Conservation (phyloP, 1,140 invertebrate genomes). For the Formica exsecta region DNA sequence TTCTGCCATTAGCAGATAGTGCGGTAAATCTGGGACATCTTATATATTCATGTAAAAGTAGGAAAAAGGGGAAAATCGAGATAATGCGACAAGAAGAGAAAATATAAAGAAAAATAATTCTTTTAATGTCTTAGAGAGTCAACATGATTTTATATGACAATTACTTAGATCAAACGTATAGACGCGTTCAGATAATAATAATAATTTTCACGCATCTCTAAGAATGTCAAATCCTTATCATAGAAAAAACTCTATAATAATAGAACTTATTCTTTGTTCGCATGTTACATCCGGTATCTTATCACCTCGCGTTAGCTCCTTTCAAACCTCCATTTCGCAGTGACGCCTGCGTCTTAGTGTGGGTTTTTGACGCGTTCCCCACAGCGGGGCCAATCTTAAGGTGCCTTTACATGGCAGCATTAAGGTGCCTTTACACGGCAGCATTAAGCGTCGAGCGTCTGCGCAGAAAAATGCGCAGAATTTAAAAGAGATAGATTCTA, state of each 20-base stretch:
- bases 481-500: too few species aligned
- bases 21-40: too few species aligned
- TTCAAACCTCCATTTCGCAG: not conserved
- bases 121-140: not conserved
- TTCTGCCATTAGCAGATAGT: too few species aligned
- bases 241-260: not conserved
- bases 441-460: too few species aligned
- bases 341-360: not conserved
- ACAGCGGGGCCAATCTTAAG: conserved; percentile 32
- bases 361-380: conserved; percentile 55
- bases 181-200: not conserved
- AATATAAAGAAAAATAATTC: not conserved
- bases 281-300: conserved; percentile 32
- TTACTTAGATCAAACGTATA: not conserved
- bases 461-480: too few species aligned
- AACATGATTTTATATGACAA: not conserved
- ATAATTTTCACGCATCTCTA: not conserved
- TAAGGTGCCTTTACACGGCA: too few species aligned
- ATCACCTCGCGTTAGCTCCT: conserved; percentile 31
- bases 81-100: not conserved
- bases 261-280: not conserved
- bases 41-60: not conserved
- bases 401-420: too few species aligned
- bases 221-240: not conserved
- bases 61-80: not conserved